phyloP scores from a whole-genome alignment of 2,113 vertebrate genomes.

The Pteropus alecto region DNA sequence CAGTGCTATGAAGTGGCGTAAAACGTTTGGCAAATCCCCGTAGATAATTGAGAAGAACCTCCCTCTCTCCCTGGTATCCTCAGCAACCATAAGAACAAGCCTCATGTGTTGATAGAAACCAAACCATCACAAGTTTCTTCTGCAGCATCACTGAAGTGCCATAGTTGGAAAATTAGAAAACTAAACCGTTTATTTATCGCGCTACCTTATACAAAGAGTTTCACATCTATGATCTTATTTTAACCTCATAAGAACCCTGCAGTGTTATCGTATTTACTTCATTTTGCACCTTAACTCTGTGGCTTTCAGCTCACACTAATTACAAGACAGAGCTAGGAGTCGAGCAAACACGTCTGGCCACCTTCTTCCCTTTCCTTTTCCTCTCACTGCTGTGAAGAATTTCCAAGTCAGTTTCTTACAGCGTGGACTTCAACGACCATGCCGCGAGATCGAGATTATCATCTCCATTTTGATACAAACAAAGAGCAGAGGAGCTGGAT shows the following conservation, averaged over 20 bases:
- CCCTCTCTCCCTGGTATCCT: background rate
- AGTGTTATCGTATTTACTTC: background rate
- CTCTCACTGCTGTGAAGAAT: background rate
- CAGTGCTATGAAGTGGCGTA: no score
- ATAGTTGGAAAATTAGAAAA: background rate
- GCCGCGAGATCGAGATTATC: background rate
- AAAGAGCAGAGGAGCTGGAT: background rate
- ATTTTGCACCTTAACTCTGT: background rate
- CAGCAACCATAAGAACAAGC: background rate
- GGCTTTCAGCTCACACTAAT: background rate
- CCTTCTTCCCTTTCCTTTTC: no score
- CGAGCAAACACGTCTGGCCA: accelerated
- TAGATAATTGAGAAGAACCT: background rate
- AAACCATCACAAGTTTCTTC: background rate
- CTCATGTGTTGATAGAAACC: background rate
- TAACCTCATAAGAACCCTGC: background rate
- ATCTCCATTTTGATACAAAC: background rate
- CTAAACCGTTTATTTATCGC: background rate
- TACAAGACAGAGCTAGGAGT: background rate
- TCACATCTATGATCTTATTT: background rate
- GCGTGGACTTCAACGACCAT: background rate
- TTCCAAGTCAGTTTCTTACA: background rate
- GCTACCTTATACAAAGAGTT: background rate
- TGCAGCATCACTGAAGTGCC: background rate
- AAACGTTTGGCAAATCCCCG: background rate